phyloP scores from a whole-genome alignment of 2,888 invertebrate genomes.

The Cataglyphis altisquamis region DNA sequence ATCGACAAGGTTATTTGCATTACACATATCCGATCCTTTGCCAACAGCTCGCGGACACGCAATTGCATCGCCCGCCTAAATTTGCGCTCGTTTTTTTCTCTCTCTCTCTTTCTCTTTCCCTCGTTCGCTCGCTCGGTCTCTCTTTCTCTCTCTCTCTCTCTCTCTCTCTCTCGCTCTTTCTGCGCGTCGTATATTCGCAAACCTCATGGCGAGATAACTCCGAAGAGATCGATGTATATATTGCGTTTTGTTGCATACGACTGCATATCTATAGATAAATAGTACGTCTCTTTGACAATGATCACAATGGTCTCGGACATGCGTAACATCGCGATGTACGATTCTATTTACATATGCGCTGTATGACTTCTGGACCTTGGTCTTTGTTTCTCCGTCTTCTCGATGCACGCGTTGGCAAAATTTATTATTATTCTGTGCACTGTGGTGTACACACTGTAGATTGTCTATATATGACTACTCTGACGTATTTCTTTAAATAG shows the following conservation, averaged over 20 bases:
- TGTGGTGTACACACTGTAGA: background rate
- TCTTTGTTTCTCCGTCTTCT: background rate
- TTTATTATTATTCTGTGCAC: background rate
- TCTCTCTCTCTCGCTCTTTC: background rate
- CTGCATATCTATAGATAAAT: constrained; percentile 25
- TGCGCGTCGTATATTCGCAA: background rate
- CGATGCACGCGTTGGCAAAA: background rate
- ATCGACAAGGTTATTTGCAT: constrained; percentile 82
- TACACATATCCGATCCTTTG: constrained; percentile 63
- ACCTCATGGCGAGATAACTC: background rate
- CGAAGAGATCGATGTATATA: constrained; percentile 1
- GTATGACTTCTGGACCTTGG: background rate
- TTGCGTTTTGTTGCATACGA: background rate
- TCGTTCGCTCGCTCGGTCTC: background rate
- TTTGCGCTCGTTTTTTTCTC: background rate
- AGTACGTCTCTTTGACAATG: constrained; percentile 18
- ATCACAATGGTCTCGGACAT: background rate
- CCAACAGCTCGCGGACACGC: constrained; percentile 62
- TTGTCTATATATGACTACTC: background rate
- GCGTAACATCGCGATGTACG: background rate
- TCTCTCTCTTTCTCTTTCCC: background rate
- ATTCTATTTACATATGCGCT: background rate
- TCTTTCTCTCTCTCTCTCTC: background rate
- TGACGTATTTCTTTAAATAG: constrained; percentile 33
- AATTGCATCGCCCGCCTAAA: constrained; percentile 12